Percentiles rank a stretch among this genome's conserved stretches.
These are phyloP conservation scores for Nesogale talazaci DNA, from an alignment of 2,113 vertebrate genomes.

Conservation along the genomic window DNA sequence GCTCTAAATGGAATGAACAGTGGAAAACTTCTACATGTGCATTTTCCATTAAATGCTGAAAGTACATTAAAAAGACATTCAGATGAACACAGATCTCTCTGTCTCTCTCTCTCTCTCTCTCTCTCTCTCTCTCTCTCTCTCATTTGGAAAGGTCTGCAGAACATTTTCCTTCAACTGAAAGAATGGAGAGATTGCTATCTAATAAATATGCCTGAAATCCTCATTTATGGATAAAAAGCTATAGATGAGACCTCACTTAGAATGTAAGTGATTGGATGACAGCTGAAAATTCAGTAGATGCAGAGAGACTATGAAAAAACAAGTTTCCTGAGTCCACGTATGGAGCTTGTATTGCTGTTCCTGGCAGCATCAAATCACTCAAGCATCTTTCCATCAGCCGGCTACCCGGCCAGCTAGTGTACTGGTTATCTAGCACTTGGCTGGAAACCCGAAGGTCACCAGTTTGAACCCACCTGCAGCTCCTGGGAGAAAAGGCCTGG, in stretches of 20 bases:
- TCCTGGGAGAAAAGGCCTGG: neutral
- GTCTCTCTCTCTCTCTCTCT: neutral
- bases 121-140: neutral
- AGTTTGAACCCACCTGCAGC: neutral
- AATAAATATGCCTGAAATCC: conserved; percentile 23
- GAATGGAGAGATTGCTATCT: conserved; percentile 22
- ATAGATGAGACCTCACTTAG: neutral
- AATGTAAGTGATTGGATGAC: conserved; percentile 23
- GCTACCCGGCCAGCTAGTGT: neutral
- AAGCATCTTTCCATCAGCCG: neutral
- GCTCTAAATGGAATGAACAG: neutral
- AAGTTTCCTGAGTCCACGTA: neutral
- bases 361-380: neutral
- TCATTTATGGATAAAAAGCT: conserved; percentile 27
- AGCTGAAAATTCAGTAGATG: neutral
- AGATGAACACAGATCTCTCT: neutral
- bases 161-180: conserved; percentile 34
- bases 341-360: neutral
- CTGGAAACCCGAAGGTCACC: neutral
- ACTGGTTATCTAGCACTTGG: neutral
- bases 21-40: neutral
- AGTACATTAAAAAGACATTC: conserved; percentile 3
- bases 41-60: neutral
- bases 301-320: conserved; percentile 12
- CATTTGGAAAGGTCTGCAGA: neutral